phyloP scores from a whole-genome alignment of 1,140 invertebrate genomes.

The Sweltsa coloradensis region DNA sequence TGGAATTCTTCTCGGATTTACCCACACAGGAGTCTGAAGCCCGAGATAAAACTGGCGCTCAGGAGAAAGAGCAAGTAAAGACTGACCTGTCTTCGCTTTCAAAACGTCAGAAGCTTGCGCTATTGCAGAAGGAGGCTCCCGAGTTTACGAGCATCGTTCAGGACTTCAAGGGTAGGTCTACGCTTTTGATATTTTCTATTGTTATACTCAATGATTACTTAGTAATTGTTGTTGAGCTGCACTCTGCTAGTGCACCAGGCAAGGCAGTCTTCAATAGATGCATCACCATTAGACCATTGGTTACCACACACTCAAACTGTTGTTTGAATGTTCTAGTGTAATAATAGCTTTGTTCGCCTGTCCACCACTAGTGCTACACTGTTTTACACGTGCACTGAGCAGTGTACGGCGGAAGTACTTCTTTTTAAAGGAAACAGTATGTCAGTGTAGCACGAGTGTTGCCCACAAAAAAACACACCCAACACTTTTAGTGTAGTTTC shows the following conservation, averaged over 20 bases:
- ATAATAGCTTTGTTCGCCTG: no score
- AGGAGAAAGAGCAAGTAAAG: slow-evolving; percentile 32
- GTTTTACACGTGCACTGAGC: no score
- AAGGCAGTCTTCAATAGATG: no score
- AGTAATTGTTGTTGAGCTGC: background rate
- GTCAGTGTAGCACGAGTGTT: no score
- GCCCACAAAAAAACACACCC: no score
- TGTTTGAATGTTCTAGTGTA: no score
- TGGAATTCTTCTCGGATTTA: slow-evolving; percentile 42
- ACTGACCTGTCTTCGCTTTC: slow-evolving; percentile 63
- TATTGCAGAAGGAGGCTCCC: slow-evolving; percentile 72
- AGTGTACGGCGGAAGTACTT: no score
- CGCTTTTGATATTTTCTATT: background rate
- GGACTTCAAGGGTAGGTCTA: slow-evolving; percentile 57
- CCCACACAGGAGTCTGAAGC: background rate
- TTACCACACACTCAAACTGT: no score
- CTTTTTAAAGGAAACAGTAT: no score
- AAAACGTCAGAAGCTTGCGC: slow-evolving; percentile 56
- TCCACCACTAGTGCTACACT: no score
- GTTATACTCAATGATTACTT: background rate
- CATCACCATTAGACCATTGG: no score
- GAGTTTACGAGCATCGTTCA: slow-evolving; percentile 63
- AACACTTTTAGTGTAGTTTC: no score
- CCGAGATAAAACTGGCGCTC: background rate
- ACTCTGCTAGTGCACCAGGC: background rate